Base-by-base conservation (phyloP, 2,888 invertebrate species). In the Rugalucina vietnamica region DNA sequence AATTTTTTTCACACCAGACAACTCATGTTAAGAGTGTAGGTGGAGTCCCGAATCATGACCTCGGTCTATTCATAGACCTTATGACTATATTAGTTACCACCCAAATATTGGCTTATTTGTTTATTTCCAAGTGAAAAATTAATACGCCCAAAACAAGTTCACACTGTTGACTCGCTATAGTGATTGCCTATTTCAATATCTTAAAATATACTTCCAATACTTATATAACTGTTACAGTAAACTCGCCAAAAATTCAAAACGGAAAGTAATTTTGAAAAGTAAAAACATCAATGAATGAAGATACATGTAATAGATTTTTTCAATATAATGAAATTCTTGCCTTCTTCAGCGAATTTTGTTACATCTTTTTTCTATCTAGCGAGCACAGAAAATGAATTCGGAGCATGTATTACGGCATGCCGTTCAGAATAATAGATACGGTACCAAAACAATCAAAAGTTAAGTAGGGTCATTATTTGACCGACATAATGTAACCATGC, bases 61-160 rank as follows among this genome's bases (percentile, higher is more conserved):
- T 65, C 34, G 27, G 10, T 65, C 65, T 65, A 65, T 65, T 34
- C 34, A 65, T 65, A 65, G 65, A 10, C 5, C 2, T 14, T 34
- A 65, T 65, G 65, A 65, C 65, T 65, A 34, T 65, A 65, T 65
- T 65, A 65, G 65, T 65, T 65, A 65, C 65, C 65, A 29, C 65
- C 65, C 65, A 34, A 65, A 65, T 65, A 65, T 65, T 34, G 65
- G 65, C 32, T 29, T 32, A 34, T 34, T 18, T 2, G 65, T 65
- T 1, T 65, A 65, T 65, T 65, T 29, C 65, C 65, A 65, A 65
- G 65, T 29, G 24, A 60, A 60, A 5, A 27, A 24, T 29, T 60
- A 60, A 27, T 60, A 60, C 60, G 60, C 60, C 60, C 29, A 29
- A 60, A 60, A 60, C 60, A 18, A 5, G 43, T 43, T 43, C 43